A percentile compares a stretch with the other conserved stretches of the same genome.
Conservation (phyloP, 2,888 invertebrate species). For the Rhagophthalmus giganteus region DNA sequence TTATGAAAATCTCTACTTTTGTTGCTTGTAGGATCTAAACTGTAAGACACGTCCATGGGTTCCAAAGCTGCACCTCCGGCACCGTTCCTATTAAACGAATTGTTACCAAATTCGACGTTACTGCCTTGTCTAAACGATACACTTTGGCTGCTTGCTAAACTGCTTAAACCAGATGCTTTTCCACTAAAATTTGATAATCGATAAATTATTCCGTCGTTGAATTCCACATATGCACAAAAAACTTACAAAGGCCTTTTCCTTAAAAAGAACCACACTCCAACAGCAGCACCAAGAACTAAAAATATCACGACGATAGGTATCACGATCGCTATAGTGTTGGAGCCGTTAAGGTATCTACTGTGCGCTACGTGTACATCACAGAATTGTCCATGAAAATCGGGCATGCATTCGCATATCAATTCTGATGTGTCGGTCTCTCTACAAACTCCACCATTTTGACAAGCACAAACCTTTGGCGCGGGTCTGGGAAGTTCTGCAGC, state of each 20-base stretch:
- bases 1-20: slow-evolving; percentile 94
- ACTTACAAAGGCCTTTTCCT: slow-evolving; percentile 84
- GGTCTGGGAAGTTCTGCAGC: slow-evolving; percentile 76
- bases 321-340: slow-evolving; percentile 72
- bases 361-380: slow-evolving; percentile 71
- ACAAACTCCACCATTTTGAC: slow-evolving; percentile 87
- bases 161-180: slow-evolving; percentile 77
- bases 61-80: slow-evolving; percentile 56
- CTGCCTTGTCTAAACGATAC: slow-evolving; percentile 92
- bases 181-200: slow-evolving; percentile 65
- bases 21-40: slow-evolving; percentile 72
- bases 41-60: slow-evolving; percentile 77
- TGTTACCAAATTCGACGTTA: slow-evolving; percentile 83
- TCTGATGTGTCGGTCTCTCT: slow-evolving; percentile 60
- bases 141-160: slow-evolving; percentile 83
- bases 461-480: slow-evolving; percentile 76
- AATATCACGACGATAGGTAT: slow-evolving; percentile 81
- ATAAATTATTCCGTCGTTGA: neutral
- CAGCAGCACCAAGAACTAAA: slow-evolving; percentile 70
- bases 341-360: slow-evolving; percentile 60
- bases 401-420: slow-evolving; percentile 72
- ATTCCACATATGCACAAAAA: no score
- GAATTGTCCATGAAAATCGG: slow-evolving; percentile 70
- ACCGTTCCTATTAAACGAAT: slow-evolving; percentile 61
- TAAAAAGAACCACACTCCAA: slow-evolving; percentile 80